phyloP scores from a whole-genome alignment of 2,888 invertebrate genomes.

The Crioceris asparagi region DNA sequence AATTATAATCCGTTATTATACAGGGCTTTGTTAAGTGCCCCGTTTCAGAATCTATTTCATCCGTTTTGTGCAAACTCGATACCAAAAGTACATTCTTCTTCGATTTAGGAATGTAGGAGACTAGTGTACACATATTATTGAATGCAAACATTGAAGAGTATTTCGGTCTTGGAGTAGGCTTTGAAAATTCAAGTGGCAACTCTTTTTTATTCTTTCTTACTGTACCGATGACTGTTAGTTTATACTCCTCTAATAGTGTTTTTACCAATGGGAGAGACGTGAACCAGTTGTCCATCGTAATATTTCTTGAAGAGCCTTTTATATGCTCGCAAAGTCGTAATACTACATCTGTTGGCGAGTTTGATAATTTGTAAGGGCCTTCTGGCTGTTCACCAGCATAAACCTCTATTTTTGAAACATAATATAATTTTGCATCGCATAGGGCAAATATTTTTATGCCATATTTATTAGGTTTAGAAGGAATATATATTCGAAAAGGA shows the following conservation, averaged over 20 bases:
- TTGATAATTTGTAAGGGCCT: slow-evolving; percentile 2
- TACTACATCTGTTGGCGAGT: slow-evolving; percentile 2
- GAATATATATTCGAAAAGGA: slow-evolving; percentile 1
- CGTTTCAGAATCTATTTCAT: background rate
- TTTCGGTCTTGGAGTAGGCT: background rate
- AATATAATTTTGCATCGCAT: slow-evolving; percentile 2
- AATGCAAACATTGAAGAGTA: background rate
- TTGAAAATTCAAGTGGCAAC: background rate
- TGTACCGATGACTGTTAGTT: background rate
- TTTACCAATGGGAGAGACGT: background rate
- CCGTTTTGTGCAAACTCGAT: background rate
- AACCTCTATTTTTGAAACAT: slow-evolving; percentile 1
- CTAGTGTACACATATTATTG: background rate
- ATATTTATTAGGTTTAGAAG: slow-evolving; percentile 3
- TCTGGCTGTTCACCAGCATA: slow-evolving; percentile 1
- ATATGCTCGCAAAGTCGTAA: background rate
- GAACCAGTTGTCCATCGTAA: slow-evolving; percentile 2
- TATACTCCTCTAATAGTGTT: background rate
- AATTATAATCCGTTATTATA: background rate
- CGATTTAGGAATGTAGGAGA: background rate
- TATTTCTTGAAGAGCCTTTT: slow-evolving; percentile 2
- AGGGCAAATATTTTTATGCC: slow-evolving; percentile 5
- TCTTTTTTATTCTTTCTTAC: background rate
- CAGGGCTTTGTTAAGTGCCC: background rate
- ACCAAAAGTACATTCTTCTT: background rate